Base-by-base conservation (phyloP, 1,140 invertebrate genomes). In the Nomia melanderi region DNA sequence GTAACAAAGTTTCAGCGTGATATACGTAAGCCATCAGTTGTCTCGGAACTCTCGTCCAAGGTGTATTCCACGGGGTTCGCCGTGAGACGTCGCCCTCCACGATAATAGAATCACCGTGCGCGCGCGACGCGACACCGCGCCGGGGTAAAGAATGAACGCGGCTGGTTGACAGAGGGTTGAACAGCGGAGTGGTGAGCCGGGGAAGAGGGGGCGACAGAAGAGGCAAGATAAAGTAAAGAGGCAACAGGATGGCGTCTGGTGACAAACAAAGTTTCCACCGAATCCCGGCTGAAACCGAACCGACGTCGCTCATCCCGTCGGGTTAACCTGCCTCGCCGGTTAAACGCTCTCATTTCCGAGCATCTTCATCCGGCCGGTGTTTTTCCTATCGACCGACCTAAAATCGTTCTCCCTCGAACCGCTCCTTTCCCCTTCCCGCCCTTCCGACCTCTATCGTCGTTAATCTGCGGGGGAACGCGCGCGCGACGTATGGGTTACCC, bases 261-360 rank as follows among this genome's bases (percentile, higher is more conserved):
- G 89, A 91, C 90, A 89, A 91, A 90, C 89, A 90, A 91, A 90
- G 89, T 91, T 89, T 89, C 87, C 83, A 83, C 89, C 84, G 82
- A 86, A 85, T 89, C 87, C 85, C 81, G 80, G 71, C 86, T 80
- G 83, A 73, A 85, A 88, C 83, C 82, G 86, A 88, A 90, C 88
- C 88, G 20, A 44, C 36, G 85, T 29, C 82, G 82, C 84, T 88
- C 86, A 85, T 86, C 86, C 84, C 84, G 70, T 33, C 77, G 84
- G 89, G 87, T 90, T 88, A 89, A 88, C 87, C 84, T 82, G 72
- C 78, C 81, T 77, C 75, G 84, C 88, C 87, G 87, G 82, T 88
- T 89, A 88, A 88, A 89, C 83, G 81, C 81, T 39, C 53, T 36
- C n/a, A 66, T 59, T 14, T 20, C 25, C 31, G 25, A 20, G 8